phyloP scores from a whole-genome alignment of 2,113 vertebrate species.

The Lampris megalopsis region DNA sequence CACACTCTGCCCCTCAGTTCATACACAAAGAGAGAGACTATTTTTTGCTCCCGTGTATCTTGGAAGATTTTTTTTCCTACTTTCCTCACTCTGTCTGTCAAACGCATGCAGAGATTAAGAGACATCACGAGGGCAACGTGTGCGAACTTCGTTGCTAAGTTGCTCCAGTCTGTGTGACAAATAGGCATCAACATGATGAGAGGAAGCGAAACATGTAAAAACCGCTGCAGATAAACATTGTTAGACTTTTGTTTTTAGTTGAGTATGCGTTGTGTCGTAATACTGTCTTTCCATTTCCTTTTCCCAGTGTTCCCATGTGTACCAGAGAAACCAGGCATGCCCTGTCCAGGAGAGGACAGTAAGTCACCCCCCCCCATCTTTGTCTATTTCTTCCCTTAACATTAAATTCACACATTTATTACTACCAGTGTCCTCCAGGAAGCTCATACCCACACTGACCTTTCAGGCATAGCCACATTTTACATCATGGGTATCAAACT shows the following conservation, averaged over 20 bases:
- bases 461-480: not conserved
- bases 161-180: not conserved
- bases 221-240: not conserved
- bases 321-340: slow-evolving; percentile 97
- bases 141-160: not conserved
- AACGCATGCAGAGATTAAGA: not conserved
- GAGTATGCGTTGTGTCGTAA: not conserved
- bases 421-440: not conserved
- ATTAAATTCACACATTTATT: not conserved
- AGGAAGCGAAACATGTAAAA: slow-evolving; percentile 1
- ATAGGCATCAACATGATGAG: slow-evolving; percentile 14
- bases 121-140: slow-evolving; percentile 1
- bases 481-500: not conserved
- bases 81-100: not conserved
- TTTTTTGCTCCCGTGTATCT: not conserved
- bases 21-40: not conserved
- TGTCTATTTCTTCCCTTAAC: not conserved
- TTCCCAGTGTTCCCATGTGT: slow-evolving; percentile 93
- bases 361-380: slow-evolving; percentile 70
- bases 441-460: not conserved
- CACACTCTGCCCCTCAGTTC: slow-evolving; percentile 43
- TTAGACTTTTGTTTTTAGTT: not conserved
- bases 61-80: not conserved
- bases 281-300: slow-evolving; percentile 33
- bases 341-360: slow-evolving; percentile 98